phyloP scores from a whole-genome alignment of 2,797 vertebrate species.

The Liparis tanakae region DNA sequence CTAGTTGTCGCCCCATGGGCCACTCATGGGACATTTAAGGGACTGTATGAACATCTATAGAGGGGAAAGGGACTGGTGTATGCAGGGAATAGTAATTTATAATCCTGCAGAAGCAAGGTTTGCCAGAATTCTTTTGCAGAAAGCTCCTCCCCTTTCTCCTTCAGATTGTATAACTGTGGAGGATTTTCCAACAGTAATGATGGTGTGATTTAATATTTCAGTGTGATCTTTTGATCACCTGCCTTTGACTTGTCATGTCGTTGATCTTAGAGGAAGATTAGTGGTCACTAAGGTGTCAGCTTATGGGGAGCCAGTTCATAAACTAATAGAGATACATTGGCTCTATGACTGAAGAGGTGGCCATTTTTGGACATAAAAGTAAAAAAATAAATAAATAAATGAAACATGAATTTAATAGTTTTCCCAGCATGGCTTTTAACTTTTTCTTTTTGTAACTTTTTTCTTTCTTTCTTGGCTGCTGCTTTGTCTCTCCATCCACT shows the following conservation, averaged over 20 bases:
- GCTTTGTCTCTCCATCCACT: not conserved
- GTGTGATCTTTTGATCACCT: not conserved
- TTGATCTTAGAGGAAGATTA: too few species aligned
- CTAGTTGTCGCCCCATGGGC: not conserved
- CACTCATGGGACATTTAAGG: conserved; percentile 2
- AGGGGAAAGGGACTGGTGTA: not conserved
- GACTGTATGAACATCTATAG: not conserved
- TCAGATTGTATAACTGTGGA: not conserved
- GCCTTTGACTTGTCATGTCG: not conserved
- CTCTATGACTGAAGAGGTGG: not conserved
- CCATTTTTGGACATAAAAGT: not conserved
- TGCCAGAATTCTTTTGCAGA: not conserved
- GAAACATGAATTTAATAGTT: not conserved
- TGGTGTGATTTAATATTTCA: not conserved
- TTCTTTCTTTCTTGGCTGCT: not conserved
- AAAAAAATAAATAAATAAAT: not conserved
- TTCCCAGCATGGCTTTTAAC: not conserved
- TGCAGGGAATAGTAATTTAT: not conserved
- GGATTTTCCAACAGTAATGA: not conserved
- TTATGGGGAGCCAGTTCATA: too few species aligned
- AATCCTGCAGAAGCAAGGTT: not conserved
- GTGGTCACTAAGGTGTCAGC: too few species aligned
- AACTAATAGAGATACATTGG: not conserved
- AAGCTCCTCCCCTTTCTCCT: not conserved
- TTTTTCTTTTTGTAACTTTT: not conserved